Base-by-base conservation (phyloP, 2,797 vertebrate genomes). In the Brachymystax lenok region DNA sequence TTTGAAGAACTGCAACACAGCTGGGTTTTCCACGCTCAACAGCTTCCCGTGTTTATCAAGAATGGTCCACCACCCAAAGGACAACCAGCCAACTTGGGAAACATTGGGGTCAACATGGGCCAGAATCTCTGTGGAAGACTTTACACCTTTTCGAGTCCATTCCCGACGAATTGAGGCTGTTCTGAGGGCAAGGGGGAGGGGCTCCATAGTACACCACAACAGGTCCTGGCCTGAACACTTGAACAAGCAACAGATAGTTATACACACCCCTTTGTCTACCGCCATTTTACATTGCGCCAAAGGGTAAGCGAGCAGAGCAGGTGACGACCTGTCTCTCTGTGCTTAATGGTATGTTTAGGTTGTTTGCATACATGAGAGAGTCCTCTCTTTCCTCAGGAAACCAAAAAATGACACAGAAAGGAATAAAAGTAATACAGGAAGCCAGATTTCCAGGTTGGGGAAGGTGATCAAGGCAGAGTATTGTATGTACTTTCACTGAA, bases 401-500 rank as follows among this genome's bases (percentile, higher is more conserved):
- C 33, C 46, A 4, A 5, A 64, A 28, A 50, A 75, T 46, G 40
- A 61, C 56, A 51, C 54, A 71, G 4, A 59, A 35, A 3, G 14
- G 24, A 0, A 10, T 24, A 52, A 46, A 46, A 12, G 40, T 13
- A n/a, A 17, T 46, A 52, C 7, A 68, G 2, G 27, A n/a, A 86
- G 78, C 61, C 72, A 66, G 88, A 87, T 83, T 88, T 87, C 87
- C 90, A 84, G 80, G 88, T 91, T 88, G 86, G 61, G 82, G 82
- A 86, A 85, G 40, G 77, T 1, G 75, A 89, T 78, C 74, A 54
- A 54, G 63, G 35, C 61, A 64, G 51, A 3, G 68, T 71, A 82
- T 79, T 75, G n/a, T 79, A 33, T 61, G 63, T 40, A 72, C 54
- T 63, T 78, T 80, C 46, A 52, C 5, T 59, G 12, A 24, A 81